Evolutionary conservation across 2,797 vertebrate genomes (phyloP).

Genomic region (Sardinella longiceps): DNA sequence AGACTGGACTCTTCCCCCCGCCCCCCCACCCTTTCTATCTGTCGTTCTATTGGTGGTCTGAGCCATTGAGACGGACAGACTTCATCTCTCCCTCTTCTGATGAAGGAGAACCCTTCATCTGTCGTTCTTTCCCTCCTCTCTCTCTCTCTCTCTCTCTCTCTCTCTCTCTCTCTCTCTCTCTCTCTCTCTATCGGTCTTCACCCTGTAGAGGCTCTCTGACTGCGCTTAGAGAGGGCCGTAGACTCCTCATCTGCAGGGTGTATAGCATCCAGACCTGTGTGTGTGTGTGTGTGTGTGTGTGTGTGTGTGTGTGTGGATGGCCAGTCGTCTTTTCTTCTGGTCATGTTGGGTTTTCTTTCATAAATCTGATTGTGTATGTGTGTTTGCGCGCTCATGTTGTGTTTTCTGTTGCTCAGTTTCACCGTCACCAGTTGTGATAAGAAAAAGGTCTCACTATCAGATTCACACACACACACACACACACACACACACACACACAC

Average conservation of each 20-base stretch:
- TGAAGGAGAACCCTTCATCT: too few species aligned
- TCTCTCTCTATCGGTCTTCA: background rate
- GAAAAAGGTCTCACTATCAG: background rate
- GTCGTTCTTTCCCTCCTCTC: background rate
- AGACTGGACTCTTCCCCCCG: too few species aligned
- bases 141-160: background rate
- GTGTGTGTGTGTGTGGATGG: background rate
- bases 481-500: too few species aligned
- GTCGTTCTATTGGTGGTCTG: too few species aligned
- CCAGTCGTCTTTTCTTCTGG: background rate
- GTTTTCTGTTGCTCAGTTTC: background rate
- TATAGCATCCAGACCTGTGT: too few species aligned
- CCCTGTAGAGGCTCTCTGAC: background rate
- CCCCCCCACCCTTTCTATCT: too few species aligned
- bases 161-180: background rate
- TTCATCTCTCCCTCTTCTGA: background rate
- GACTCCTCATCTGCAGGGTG: too few species aligned
- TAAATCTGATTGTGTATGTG: background rate
- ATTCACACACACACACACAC: too few species aligned
- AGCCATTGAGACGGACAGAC: too few species aligned
- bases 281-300: background rate
- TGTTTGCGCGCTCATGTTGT: background rate
- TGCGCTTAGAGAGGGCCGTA: too few species aligned
- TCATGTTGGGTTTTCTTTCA: slow-evolving; percentile 3
- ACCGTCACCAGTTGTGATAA: background rate